Base-by-base conservation (phyloP, 2,888 invertebrate genomes). In the Diaperis boleti region DNA sequence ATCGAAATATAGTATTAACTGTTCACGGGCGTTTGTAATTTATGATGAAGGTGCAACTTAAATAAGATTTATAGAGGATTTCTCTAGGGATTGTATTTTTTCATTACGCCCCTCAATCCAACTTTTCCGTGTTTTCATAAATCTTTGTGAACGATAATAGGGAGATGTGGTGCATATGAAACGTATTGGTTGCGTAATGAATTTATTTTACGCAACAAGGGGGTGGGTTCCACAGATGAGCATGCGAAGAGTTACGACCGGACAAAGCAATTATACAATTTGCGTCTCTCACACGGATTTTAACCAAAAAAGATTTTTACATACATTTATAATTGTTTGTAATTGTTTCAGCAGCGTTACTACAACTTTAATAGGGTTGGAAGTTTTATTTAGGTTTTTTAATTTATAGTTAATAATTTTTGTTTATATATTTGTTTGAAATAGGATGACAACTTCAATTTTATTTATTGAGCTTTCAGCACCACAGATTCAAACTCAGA, bases 11-110 rank as follows among this genome's bases (percentile, higher is more conserved):
- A n/a, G n/a, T n/a, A n/a, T n/a, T n/a, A 61, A 61, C 15, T 37
- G 54, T 54, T 60, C 22, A 54, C 44, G 35, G 11, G 29, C 45
- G 54, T 49, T 29, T 15, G 37, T 41, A 42, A 62, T 62, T 62
- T 62, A 62, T 62, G 62, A 62, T 55, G 20, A 35, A 55, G 61
- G 47, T 62, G 50, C 45, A 62, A 62, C 64, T 60, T 64, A 65
- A 67, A 64, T 29, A 65, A 64, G 67, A 67, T 67, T 67, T 67
- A 67, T 67, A 20, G 37, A 22, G 52, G 52, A 62, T 62, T 64
- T 65, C 57, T 50, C 50, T 15, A 13, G 44, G 57, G 66, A 39
- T 62, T 64, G 62, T 66, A 63, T 62, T 66, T 66, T 66, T 66
- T 66, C 66, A 66, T 66, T 64, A 66, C 22, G 49, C 44, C 18